phyloP scores from a whole-genome alignment of 1,140 invertebrate species.

The Musca domestica region DNA sequence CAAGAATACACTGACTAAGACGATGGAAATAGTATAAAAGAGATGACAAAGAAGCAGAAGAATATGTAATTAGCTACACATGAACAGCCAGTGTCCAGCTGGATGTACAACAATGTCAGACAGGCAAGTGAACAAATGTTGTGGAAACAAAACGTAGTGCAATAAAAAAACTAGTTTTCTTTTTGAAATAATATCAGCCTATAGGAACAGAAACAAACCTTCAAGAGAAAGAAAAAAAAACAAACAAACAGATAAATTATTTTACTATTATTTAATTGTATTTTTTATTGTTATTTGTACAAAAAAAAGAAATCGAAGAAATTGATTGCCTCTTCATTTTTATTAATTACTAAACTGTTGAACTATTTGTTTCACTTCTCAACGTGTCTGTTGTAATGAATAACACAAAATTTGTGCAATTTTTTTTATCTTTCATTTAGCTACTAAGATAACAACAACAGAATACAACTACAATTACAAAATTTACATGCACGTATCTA shows the following conservation, averaged over 20 bases:
- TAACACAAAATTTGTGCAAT: no score
- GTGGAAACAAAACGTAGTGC: conserved; percentile 25
- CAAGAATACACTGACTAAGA: background rate
- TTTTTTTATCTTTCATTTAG: no score
- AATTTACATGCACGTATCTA: no score
- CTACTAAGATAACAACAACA: no score
- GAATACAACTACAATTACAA: no score
- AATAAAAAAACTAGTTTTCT: conserved; percentile 27
- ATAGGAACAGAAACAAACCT: background rate
- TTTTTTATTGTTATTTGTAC: no score
- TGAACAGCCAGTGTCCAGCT: background rate
- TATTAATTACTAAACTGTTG: no score
- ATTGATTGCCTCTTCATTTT: no score
- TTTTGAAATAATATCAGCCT: conserved; percentile 4
- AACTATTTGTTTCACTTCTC: no score
- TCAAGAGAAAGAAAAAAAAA: no score
- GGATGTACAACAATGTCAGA: background rate
- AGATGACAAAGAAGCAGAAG: background rate
- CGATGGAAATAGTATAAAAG: background rate
- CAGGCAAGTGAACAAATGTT: background rate
- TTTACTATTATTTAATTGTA: background rate
- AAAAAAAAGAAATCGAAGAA: no score
- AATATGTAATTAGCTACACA: background rate
- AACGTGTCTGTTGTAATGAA: no score
- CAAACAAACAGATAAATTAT: background rate